Conservation (phyloP, 2,113 vertebrate genomes). For the Perca fluviatilis region DNA sequence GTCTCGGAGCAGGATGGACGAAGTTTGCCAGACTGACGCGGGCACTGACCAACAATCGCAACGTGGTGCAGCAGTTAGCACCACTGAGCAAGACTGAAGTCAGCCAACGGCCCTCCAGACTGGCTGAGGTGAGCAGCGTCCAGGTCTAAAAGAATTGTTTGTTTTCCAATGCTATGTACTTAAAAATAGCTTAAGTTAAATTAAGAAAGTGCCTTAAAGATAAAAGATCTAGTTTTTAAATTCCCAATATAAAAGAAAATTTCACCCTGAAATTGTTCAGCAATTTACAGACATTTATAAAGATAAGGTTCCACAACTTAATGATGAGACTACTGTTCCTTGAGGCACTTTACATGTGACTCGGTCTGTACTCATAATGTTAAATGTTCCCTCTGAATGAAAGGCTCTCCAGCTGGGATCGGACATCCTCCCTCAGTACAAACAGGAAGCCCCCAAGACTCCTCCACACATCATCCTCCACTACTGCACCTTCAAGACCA, state of each 20-base stretch:
- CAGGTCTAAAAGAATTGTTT: neutral
- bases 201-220: neutral
- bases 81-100: slow-evolving; percentile 95
- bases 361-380: slow-evolving; percentile 3
- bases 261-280: neutral
- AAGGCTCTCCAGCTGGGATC: slow-evolving; percentile 98
- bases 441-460: slow-evolving; percentile 98
- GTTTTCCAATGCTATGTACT: neutral
- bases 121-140: slow-evolving; percentile 91
- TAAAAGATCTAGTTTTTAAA: neutral
- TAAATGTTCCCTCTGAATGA: slow-evolving; percentile 14
- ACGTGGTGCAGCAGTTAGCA: slow-evolving; percentile 92
- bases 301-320: neutral
- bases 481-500: slow-evolving; percentile 99
- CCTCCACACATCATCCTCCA: slow-evolving; percentile 99
- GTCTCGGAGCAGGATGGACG: slow-evolving; percentile 89
- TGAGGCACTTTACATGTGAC: neutral
- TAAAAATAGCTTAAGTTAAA: neutral
- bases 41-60: slow-evolving; percentile 95
- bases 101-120: slow-evolving; percentile 94
- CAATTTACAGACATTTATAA: neutral
- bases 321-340: neutral
- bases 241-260: neutral
- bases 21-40: slow-evolving; percentile 96
- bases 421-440: slow-evolving; percentile 98